Evolutionary conservation across 2,113 vertebrate species (phyloP).

Genomic region (Pipa parva): DNA sequence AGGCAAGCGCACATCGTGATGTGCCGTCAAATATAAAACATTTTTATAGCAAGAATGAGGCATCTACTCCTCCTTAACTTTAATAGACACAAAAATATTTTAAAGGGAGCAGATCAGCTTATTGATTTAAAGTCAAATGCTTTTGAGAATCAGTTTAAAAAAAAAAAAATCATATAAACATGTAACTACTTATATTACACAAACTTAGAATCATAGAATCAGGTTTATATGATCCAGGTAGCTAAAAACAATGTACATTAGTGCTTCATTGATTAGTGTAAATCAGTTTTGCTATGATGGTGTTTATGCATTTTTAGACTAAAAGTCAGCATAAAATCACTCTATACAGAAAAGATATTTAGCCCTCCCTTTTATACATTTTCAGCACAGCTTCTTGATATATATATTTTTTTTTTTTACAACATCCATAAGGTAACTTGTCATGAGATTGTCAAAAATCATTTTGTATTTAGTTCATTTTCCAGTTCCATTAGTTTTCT

Average conservation of each 20-base stretch:
- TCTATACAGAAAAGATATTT: conserved; percentile 49
- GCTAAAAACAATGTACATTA: conserved; percentile 74
- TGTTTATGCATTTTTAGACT: conserved; percentile 60
- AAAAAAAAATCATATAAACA: not conserved
- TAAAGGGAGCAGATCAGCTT: not conserved
- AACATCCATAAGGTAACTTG: conserved; percentile 51
- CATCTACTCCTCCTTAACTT: not conserved
- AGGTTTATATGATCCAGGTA: conserved; percentile 63
- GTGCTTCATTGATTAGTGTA: conserved; percentile 67
- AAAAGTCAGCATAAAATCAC: conserved; percentile 57
- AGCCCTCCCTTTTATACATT: conserved; percentile 47
- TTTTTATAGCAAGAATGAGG: not conserved
- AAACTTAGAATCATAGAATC: conserved; percentile 50
- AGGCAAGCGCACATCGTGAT: not conserved
- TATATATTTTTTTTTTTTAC: conserved; percentile 14
- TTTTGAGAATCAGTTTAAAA: not conserved
- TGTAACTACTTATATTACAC: not conserved
- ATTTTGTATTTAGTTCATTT: conserved; percentile 93
- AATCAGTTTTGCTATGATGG: conserved; percentile 62
- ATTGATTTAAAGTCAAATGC: no score
- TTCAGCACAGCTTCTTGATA: conserved; percentile 43
- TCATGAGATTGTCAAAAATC: conserved; percentile 44
- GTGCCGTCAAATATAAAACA: conserved; percentile 1
- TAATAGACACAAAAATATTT: not conserved
- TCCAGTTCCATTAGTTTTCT: conserved; percentile 95